phyloP scores from a whole-genome alignment of 2,797 vertebrate genomes.

The Heteromormyrus szaboi region DNA sequence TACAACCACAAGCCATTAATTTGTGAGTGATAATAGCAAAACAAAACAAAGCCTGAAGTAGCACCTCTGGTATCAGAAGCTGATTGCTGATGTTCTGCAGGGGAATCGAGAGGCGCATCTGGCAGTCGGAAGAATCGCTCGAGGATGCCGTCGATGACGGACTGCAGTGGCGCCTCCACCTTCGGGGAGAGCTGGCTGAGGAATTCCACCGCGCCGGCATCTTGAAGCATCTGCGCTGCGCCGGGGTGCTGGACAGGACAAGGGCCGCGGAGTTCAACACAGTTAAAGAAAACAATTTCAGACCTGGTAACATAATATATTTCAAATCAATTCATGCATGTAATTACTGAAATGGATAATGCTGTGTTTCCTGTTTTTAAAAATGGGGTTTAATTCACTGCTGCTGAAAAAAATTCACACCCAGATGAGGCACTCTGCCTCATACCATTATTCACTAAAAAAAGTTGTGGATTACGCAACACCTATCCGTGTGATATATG shows the following conservation, averaged over 20 bases:
- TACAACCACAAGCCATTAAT: not conserved
- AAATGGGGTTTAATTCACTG: not conserved
- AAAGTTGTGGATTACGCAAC: not conserved
- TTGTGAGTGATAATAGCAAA: not conserved
- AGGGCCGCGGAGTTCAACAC: not conserved
- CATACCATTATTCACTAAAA: not conserved
- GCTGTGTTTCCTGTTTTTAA: not conserved
- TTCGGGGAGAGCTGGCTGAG: conserved; percentile 80
- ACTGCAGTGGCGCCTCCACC: conserved; percentile 74
- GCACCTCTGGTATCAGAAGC: conserved; percentile 61
- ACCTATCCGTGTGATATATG: not conserved
- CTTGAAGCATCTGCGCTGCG: conserved; percentile 78
- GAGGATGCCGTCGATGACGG: conserved; percentile 78
- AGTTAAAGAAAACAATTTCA: not conserved
- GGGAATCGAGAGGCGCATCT: conserved; percentile 54
- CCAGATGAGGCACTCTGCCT: not conserved
- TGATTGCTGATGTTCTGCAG: conserved; percentile 41
- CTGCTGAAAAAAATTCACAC: not conserved
- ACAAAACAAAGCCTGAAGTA: conserved; percentile 24
- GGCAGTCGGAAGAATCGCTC: conserved; percentile 85
- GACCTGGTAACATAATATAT: not conserved
- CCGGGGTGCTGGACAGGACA: conserved; percentile 66
- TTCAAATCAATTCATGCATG: not conserved
- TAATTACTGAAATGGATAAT: not conserved
- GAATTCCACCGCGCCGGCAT: conserved; percentile 86